Base-by-base conservation (phyloP, 1,140 invertebrate species). In the Drosophila dunni region DNA sequence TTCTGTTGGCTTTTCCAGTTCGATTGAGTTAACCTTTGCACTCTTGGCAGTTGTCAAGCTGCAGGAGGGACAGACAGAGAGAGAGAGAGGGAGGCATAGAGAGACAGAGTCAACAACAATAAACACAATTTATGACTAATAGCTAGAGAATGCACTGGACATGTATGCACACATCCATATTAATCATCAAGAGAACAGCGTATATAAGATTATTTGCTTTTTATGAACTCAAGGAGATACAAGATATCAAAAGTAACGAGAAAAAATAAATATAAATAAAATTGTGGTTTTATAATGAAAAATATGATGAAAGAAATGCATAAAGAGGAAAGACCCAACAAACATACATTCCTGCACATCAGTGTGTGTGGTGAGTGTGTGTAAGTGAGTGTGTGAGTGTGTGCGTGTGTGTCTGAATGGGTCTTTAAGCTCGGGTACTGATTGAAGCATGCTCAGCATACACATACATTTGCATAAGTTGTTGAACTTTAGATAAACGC, bases 401-500 rank as follows among this genome's bases (percentile, higher is more conserved):
- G 36, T 40, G 15, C 9, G 34, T 9, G 51, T 54, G 15, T 36
- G 15, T 54, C 13, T 56, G 34, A 56, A 40, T 56, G 53, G 20
- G 34, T 34, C 34, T 56, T 40, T 56, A 46, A 70, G 67, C 62
- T 45, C 56, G 50, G 78, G 75, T 64, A 76, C 81, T 86, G 83
- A 86, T 86, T 86, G 84, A 88, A 79, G 83, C 66, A 76, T 69
- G 73, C 79, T 79, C 79, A 36, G 33, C 72, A 29, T 64, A 61
- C 67, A 70, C 66, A 64, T 57, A 66, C 67, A 68, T 88, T 89
- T 86, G 79, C 83, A 88, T 83, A 88, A 88, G 83, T 88, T 86
- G 83, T 86, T 86, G 83, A 86, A 86, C 83, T 86, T 83, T 80
- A 83, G 83, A 88, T 88, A 88, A 88, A 89, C 66, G 83, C 50